A percentile compares a stretch with the other conserved stretches of the same genome.
These are phyloP conservation scores for Lysandra bellargus DNA, from an alignment of 2,888 invertebrate genomes.

Conservation along the genomic window DNA sequence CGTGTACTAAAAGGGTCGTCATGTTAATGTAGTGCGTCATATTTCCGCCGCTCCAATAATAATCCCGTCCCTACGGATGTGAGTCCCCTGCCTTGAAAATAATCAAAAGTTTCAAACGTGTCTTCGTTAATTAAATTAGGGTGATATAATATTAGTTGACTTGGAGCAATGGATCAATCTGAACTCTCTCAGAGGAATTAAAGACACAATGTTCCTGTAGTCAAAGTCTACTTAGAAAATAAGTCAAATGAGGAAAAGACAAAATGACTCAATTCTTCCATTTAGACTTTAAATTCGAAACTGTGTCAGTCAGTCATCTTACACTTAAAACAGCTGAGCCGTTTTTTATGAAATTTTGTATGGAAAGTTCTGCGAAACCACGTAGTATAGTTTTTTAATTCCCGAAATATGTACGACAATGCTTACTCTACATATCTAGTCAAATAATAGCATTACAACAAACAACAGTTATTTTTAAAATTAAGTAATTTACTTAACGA, in stretches of 20 bases:
- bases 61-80: slow-evolving; percentile 52
- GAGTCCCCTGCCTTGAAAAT: slow-evolving; percentile 64
- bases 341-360: too few relatives aligned
- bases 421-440: neutral
- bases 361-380: too few relatives aligned
- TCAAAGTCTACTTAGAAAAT: neutral
- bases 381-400: too few relatives aligned
- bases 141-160: slow-evolving; percentile 24
- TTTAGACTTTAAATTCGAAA: too few relatives aligned
- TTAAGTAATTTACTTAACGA: slow-evolving; percentile 2
- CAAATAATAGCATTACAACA: neutral
- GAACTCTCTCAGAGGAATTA: neutral
- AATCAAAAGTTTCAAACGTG: slow-evolving; percentile 46
- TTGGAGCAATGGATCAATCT: neutral
- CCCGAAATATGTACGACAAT: neutral
- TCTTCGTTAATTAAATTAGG: slow-evolving; percentile 43
- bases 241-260: neutral
- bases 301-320: too few relatives aligned
- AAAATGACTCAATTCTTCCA: too few relatives aligned
- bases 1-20: slow-evolving; percentile 42
- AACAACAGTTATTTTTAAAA: neutral
- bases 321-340: too few relatives aligned
- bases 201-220: neutral
- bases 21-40: slow-evolving; percentile 49
- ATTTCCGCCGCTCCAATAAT: slow-evolving; percentile 55